A percentile compares a stretch with the other conserved stretches of the same genome.
Evolutionary conservation across 2,888 invertebrate genomes (phyloP).

Genomic region (Clostera curtula): DNA sequence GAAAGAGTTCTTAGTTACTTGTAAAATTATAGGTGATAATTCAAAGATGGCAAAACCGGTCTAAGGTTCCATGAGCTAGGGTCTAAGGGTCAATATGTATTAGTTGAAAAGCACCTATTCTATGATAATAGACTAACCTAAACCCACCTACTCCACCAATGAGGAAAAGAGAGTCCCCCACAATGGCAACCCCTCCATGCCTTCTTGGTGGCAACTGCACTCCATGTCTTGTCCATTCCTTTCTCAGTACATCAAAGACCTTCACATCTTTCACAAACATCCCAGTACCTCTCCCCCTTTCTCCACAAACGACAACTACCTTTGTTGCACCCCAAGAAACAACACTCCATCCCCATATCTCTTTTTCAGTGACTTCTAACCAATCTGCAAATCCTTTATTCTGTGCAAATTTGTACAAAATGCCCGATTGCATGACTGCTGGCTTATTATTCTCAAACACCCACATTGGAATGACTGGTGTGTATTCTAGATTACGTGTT

Average conservation of each 20-base stretch:
- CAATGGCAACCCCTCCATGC: conserved; percentile 46
- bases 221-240: conserved; percentile 50
- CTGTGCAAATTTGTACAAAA: conserved; percentile 40
- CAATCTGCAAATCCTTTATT: conserved; percentile 41
- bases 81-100: too few relatives aligned
- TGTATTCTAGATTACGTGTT: conserved; percentile 29
- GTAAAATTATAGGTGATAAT: too few relatives aligned
- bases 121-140: conserved; percentile 42
- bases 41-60: too few relatives aligned
- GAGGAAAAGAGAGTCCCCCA: conserved; percentile 44
- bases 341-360: conserved; percentile 63
- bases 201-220: conserved; percentile 45
- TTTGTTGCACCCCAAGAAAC: conserved; percentile 47
- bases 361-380: conserved; percentile 50
- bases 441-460: conserved; percentile 27
- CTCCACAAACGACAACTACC: conserved; percentile 53
- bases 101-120: too few relatives aligned
- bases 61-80: too few relatives aligned
- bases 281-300: conserved; percentile 52
- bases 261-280: conserved; percentile 48
- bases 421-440: conserved; percentile 32
- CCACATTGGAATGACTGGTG: conserved; percentile 44
- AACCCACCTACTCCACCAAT: conserved; percentile 61
- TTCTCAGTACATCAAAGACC: conserved; percentile 47
- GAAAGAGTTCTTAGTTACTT: too few relatives aligned